Evolutionary conservation across 2,113 vertebrate species (phyloP).

Genomic region (Suncus etruscus): DNA sequence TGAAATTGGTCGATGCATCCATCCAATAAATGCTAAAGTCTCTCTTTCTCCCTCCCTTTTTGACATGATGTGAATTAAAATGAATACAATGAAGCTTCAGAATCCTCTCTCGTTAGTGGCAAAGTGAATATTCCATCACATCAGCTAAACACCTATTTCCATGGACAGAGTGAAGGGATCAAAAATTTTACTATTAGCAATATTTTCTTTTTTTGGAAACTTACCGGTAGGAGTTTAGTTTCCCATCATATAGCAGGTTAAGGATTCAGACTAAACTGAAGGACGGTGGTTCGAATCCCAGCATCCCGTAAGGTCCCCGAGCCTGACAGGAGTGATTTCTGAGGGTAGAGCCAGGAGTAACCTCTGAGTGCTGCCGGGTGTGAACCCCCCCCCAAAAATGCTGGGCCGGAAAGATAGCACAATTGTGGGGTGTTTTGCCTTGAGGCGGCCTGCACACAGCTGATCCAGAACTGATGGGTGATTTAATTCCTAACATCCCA

Average conservation of each 20-base stretch:
- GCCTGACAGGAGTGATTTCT: no score
- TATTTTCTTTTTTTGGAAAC: neutral
- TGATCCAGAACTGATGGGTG: no score
- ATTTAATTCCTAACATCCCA: no score
- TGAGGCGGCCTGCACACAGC: no score
- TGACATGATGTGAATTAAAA: neutral
- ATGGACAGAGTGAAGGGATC: neutral
- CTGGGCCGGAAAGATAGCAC: no score
- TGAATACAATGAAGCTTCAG: neutral
- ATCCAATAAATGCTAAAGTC: neutral
- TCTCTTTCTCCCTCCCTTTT: neutral
- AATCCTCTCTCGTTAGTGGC: neutral
- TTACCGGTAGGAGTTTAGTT: neutral
- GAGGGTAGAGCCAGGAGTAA: no score
- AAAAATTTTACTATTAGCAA: neutral
- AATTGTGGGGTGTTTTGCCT: no score
- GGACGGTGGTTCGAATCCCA: no score
- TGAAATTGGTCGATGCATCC: slow-evolving; percentile 50
- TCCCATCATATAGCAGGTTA: neutral
- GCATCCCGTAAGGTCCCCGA: no score
- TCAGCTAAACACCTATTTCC: neutral
- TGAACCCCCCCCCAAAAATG: neutral
- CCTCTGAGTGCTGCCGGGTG: no score
- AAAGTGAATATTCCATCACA: neutral
- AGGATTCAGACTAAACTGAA: neutral